Evolutionary conservation across 2,113 vertebrate species (phyloP), one percentile per base, ranked within the genome.

Genomic region (Ceyx melanurus): DNA sequence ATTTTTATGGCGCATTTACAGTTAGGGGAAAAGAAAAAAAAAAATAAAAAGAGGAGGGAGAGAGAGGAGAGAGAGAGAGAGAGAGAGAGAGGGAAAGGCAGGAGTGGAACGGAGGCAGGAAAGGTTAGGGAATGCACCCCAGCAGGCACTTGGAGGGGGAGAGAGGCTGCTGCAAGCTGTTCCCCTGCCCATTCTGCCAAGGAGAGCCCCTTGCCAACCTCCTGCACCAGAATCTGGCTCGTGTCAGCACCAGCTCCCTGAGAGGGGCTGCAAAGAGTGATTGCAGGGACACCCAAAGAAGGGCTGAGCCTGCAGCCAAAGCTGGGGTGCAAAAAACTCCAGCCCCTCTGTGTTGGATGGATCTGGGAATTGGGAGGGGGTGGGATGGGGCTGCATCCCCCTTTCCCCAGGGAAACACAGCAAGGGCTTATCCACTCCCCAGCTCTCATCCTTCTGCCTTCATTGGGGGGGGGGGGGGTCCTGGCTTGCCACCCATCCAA

Each of bases 1-100:
- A 96, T 96, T 96, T 96, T 95, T 95, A 96, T 92, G 95, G 96
- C 31, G 89, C 95, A 95, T 96, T 95, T 96, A 96, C 96, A 96
- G 95, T 94, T 91, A 92, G 91, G 43, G 89, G 62, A 87, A 9
- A 45, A 13, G 11, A 23, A 13, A 42, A 72, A 37, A 72, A 72
- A 37, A 66, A 75, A 61, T 61, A 37, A 79, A 74, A 89, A 61
- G 71, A 72, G 37, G 61, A 75, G 54, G 66, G 31, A 79, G 86
- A 7, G 42, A 13, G 10, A 22, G 15, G 42, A 72, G n/a, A 75
- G 72, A 37, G 56, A 46, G 57, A 35, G 70, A 74, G 80, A 61
- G 33, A 7, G 28, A 56, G 94, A 90, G 91, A 94, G 87, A 94
- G 91, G 87, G 87, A 95, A 94, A 92, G 15, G 9, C 94, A 96